Evolutionary conservation across 2,113 vertebrate genomes (phyloP).

Genomic region (Epinephelus fuscoguttatus): DNA sequence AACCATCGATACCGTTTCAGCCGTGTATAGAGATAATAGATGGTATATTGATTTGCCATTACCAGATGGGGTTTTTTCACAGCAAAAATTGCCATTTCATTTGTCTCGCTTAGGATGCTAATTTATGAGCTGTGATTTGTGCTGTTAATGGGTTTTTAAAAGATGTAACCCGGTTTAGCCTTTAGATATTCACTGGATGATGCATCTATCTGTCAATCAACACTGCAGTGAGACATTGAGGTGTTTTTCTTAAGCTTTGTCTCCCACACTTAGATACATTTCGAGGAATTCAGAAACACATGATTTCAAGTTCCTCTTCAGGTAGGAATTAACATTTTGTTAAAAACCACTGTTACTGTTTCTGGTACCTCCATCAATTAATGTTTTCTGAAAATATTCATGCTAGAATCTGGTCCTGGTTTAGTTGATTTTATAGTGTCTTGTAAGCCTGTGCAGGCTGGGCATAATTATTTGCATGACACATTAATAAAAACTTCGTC

Average conservation of each 20-base stretch:
- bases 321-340: background rate
- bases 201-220: constrained; percentile 3
- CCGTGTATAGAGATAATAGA: constrained; percentile 10
- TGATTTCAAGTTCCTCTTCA: background rate
- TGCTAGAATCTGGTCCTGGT: no score
- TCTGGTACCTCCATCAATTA: background rate
- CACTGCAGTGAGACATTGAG: background rate
- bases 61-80: constrained; percentile 40
- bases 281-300: background rate
- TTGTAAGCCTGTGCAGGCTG: no score
- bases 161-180: constrained; percentile 35
- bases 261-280: background rate
- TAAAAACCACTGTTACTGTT: background rate
- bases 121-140: constrained; percentile 50
- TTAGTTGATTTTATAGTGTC: no score
- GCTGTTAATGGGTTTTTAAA: constrained; percentile 45
- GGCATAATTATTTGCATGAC: no score
- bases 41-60: constrained; percentile 32
- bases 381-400: no score
- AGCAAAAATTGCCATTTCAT: constrained; percentile 25
- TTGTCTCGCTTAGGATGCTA: constrained; percentile 21
- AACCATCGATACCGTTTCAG: background rate
- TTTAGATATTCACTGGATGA: constrained; percentile 25
- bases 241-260: background rate
- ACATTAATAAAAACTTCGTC: no score